Percentiles rank a stretch among this genome's conserved stretches.
Conservation (phyloP, 2,797 vertebrate species). For the Nyctibius grandis region DNA sequence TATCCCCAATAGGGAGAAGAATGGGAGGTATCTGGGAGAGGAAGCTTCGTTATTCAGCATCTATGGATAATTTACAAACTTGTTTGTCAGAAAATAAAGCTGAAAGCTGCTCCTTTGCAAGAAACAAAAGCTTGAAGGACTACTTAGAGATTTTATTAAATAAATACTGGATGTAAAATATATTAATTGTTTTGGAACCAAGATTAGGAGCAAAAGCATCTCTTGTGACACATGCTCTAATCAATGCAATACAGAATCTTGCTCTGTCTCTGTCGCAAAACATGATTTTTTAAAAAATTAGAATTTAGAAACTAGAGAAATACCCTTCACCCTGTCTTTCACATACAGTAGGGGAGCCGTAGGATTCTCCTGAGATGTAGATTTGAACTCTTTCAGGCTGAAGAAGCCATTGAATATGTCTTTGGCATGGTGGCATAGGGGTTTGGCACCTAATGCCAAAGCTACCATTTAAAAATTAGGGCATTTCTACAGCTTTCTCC, state of each 20-base stretch:
- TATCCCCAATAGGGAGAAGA: not conserved
- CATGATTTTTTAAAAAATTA: rapidly evolving
- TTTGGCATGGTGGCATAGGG: not conserved
- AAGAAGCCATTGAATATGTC: not conserved
- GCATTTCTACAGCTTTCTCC: not conserved
- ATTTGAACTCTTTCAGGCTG: not conserved
- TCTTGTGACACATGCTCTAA: not conserved
- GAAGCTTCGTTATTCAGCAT: not conserved
- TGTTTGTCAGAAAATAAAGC: not conserved
- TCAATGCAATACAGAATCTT: not conserved
- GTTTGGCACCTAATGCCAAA: not conserved
- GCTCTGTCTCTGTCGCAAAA: not conserved
- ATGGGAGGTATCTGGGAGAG: not conserved
- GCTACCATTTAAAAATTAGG: not conserved
- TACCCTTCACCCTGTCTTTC: not conserved
- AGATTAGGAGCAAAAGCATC: not conserved
- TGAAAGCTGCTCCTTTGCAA: not conserved
- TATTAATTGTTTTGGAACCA: not conserved
- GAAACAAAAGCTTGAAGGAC: not conserved
- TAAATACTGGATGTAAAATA: not conserved
- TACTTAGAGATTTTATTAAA: not conserved
- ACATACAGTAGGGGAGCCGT: not conserved
- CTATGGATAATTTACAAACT: not conserved
- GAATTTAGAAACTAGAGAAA: not conserved
- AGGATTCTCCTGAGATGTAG: not conserved